Conservation (phyloP, 2,113 vertebrate species). For the Mormoops blainvillei region DNA sequence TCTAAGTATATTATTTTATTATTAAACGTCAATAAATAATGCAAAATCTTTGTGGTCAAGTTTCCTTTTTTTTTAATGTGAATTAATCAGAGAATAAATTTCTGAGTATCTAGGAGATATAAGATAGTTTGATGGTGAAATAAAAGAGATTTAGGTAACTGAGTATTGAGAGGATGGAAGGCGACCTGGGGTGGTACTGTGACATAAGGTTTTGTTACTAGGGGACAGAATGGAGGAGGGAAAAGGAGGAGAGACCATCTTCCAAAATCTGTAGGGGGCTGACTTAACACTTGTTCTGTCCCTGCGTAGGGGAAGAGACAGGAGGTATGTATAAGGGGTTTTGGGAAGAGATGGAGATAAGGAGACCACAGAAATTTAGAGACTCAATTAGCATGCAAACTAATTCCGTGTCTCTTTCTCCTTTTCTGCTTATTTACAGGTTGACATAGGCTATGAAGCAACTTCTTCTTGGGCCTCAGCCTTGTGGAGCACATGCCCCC, state of each 20-base stretch:
- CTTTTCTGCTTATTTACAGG: not conserved
- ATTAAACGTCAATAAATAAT: not conserved
- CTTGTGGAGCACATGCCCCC: not conserved
- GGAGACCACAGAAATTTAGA: not conserved
- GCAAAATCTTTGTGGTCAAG: not conserved
- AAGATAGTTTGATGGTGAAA: not conserved
- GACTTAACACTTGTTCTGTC: not conserved
- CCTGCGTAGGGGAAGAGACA: not conserved
- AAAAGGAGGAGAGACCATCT: not conserved
- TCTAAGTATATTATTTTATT: not conserved
- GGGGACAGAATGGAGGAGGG: not conserved
- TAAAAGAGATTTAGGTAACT: not conserved
- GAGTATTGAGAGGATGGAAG: not conserved
- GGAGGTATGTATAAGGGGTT: not conserved
- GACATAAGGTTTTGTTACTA: not conserved
- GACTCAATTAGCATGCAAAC: not conserved
- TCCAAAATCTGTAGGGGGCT: not conserved
- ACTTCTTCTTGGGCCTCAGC: not conserved
- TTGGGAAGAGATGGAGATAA: not conserved
- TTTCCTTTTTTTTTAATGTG: not conserved
- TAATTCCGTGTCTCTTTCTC: not conserved
- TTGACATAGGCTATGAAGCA: not conserved
- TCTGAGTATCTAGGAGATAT: not conserved
- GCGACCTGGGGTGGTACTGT: rapidly evolving
- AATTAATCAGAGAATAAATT: not conserved